These are phyloP conservation scores for Danionella dracula DNA, from an alignment of 2,797 vertebrate genomes.

Conservation along the genomic window DNA sequence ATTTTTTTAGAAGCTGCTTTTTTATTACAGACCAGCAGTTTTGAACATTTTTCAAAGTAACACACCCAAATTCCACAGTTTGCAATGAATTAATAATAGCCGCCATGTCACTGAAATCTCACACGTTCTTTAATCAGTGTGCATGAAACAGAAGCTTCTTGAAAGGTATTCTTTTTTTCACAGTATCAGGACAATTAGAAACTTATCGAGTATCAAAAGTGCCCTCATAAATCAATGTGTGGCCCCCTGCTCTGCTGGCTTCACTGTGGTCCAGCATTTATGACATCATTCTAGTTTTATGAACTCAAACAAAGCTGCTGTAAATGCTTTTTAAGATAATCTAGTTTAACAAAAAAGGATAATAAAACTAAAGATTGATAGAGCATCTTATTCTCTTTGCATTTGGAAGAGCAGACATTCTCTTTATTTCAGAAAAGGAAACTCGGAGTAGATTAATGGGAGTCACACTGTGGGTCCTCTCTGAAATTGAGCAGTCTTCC, in stretches of 20 bases:
- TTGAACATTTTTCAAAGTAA: conserved; percentile 95
- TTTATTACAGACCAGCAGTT: conserved; percentile 89
- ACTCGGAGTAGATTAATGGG: not conserved
- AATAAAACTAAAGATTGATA: not conserved
- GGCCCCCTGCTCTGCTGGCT: conserved; percentile 38
- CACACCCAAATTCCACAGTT: conserved; percentile 90
- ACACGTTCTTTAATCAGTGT: conserved; percentile 84
- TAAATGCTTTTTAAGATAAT: not conserved
- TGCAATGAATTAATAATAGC: conserved; percentile 93
- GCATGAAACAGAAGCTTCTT: conserved; percentile 70
- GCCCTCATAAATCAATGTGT: conserved; percentile 43
- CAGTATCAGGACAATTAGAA: conserved; percentile 74
- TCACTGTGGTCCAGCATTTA: conserved; percentile 1
- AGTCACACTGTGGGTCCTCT: conserved; percentile 11
- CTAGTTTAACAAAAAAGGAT: not conserved
- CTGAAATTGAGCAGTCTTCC: not conserved
- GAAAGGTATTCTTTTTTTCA: conserved; percentile 68
- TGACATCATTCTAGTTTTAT: conserved; percentile 1
- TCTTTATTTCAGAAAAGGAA: not conserved
- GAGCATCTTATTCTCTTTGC: not conserved
- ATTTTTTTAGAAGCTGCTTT: conserved; percentile 71
- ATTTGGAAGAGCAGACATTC: not conserved
- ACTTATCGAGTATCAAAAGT: conserved; percentile 51
- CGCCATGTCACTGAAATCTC: conserved; percentile 85
- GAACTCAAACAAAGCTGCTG: not conserved